phyloP scores from a whole-genome alignment of 2,797 vertebrate genomes.

The Hypotaenidia okinawae region DNA sequence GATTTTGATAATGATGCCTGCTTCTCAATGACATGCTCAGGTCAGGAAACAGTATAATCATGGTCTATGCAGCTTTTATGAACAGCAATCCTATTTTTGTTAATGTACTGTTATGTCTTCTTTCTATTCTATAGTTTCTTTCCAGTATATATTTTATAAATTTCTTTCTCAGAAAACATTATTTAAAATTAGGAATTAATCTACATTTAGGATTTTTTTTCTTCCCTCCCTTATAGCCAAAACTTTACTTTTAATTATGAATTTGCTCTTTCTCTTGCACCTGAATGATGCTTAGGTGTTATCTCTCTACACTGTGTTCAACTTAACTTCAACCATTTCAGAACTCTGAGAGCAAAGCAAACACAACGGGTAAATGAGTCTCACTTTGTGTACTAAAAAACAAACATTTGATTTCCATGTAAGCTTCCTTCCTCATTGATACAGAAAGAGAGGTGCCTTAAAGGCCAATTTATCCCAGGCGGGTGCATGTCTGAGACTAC shows the following conservation, averaged over 20 bases:
- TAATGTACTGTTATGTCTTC: not conserved
- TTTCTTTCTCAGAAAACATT: not conserved
- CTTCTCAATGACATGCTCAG: not conserved
- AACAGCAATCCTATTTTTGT: not conserved
- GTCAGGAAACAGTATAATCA: not conserved
- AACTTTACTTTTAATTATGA: not conserved
- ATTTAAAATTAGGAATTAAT: not conserved
- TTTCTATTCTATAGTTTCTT: not conserved
- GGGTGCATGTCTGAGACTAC: not conserved
- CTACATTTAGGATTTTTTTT: not conserved
- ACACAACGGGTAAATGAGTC: not conserved
- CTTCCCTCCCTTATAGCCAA: not conserved
- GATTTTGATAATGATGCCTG: not conserved
- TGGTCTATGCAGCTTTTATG: not conserved
- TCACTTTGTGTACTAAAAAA: not conserved
- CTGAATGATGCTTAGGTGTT: not conserved
- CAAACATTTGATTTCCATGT: not conserved
- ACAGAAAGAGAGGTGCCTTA: not conserved
- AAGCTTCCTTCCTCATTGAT: not conserved
- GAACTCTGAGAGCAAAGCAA: not conserved
- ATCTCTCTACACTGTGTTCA: not conserved
- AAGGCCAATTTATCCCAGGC: not conserved
- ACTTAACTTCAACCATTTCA: not conserved
- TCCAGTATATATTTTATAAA: not conserved
- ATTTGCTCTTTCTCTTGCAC: not conserved